Conservation (phyloP, 1,140 invertebrate species). For the Andricus grossulariae region DNA sequence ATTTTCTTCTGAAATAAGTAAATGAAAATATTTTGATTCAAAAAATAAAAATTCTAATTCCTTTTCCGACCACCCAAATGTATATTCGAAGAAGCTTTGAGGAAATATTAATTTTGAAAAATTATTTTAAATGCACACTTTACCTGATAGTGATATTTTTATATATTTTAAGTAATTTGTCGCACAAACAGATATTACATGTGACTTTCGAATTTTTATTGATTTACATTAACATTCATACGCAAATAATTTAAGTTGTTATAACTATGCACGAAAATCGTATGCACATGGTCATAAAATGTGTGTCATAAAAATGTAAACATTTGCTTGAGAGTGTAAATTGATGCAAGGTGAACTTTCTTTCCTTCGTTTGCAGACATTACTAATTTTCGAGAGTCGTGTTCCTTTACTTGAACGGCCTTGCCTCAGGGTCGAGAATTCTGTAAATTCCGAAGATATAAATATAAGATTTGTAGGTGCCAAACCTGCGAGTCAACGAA, state of each 20-base stretch:
- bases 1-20: too few relatives aligned
- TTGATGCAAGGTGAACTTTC: conserved; percentile 26
- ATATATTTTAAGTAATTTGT: too few relatives aligned
- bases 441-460: background rate
- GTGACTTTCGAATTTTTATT: too few relatives aligned
- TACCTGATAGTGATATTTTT: too few relatives aligned
- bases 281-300: conserved; percentile 14
- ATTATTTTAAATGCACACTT: too few relatives aligned
- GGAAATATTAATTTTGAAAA: too few relatives aligned
- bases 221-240: background rate
- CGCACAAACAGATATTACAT: too few relatives aligned
- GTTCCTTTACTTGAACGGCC: background rate
- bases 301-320: conserved; percentile 22
- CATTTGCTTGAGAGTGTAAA: conserved; percentile 22
- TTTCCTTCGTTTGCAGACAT: conserved; percentile 25
- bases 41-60: too few relatives aligned
- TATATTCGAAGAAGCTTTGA: too few relatives aligned
- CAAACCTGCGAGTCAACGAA: too few relatives aligned
- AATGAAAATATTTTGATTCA: too few relatives aligned
- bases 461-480: background rate
- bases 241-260: conserved; percentile 2
- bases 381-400: conserved; percentile 26
- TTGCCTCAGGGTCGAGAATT: conserved; percentile 10
- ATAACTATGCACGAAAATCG: background rate
- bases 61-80: too few relatives aligned